phyloP scores from a whole-genome alignment of 2,113 vertebrate species.

The Spea multiplicata region DNA sequence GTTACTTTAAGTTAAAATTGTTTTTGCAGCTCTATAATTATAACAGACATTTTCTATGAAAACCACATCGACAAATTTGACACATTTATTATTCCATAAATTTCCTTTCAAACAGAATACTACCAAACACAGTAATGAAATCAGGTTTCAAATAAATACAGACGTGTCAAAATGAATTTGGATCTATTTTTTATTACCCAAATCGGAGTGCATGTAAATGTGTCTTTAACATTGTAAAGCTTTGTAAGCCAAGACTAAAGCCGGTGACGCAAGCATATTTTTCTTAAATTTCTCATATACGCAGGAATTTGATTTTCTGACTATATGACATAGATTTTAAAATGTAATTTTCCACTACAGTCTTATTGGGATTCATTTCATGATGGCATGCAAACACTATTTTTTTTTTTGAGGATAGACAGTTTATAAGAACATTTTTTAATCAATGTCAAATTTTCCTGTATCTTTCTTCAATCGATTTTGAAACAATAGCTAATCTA shows the following conservation, averaged over 20 bases:
- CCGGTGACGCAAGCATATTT: neutral
- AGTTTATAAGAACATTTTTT: conserved; percentile 54
- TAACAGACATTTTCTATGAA: conserved; percentile 13
- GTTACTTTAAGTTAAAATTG: no score
- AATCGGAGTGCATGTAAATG: conserved; percentile 7
- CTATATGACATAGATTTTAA: neutral
- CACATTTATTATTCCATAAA: conserved; percentile 36
- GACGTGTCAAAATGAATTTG: conserved; percentile 25
- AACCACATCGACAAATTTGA: conserved; percentile 26
- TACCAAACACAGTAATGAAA: conserved; percentile 30
- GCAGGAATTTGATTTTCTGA: neutral
- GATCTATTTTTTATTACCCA: conserved; percentile 21
- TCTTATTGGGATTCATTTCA: neutral
- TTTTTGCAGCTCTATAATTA: no score
- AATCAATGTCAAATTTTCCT: conserved; percentile 53
- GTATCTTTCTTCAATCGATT: conserved; percentile 59
- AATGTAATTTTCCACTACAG: neutral
- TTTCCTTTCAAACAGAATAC: conserved; percentile 28
- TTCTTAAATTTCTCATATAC: neutral
- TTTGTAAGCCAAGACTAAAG: neutral
- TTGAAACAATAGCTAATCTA: conserved; percentile 67
- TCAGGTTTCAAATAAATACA: conserved; percentile 26
- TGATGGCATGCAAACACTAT: conserved; percentile 52
- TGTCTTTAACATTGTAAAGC: conserved; percentile 1
- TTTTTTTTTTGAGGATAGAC: conserved; percentile 55